Base-by-base conservation (phyloP, 2,888 invertebrate species). In the Caenorhabditis sp. region DNA sequence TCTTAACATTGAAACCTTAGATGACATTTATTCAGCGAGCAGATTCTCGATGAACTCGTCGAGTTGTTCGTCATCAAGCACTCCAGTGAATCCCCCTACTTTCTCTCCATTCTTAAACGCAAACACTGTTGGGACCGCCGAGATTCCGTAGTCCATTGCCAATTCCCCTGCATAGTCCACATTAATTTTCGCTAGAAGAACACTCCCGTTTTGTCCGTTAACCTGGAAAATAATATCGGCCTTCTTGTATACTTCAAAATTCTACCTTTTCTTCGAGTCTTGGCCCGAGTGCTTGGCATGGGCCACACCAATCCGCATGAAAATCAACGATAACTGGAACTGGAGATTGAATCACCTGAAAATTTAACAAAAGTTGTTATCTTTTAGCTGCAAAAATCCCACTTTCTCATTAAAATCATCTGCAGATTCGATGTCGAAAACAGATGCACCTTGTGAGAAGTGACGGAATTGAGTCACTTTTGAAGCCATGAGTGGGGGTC, bases 291-390 rank as follows among this genome's bases (percentile, higher is more conserved):
- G 88, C 85, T 58, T 87, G 82, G 77, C 91, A 91, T n/a, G 91
- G 91, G 1, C 91, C 91, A 73, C 91, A 90, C 90, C 90, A 90
- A 54, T 88, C 87, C 6, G 91, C 91, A 73, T 90, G 88, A 70
- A 91, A 91, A 51, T 91, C 90, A 44, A 90, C 88, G 28, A 91
- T 84, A 0, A 91, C 89, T 28, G 89, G 89, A 2, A 84, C 84
- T 19, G 83, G 14, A 5, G 85, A 83, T 10, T 86, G 74, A 28
- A 85, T 59, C 8, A 88, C 86, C 81, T 83, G 58, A 56, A 77
- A 35, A 56, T 5, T 26, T n/a, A 22, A 19, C 22, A 26, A 24
- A 54, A 44, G 28, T 31, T 47, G n/a, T 47, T 19, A n/a, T 31
- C 26, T 31, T n/a, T n/a, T n/a, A n/a, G n/a, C n/a, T n/a, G n/a